Conservation (phyloP, 1,140 invertebrate species). For the Meloidogyne exigua region DNA sequence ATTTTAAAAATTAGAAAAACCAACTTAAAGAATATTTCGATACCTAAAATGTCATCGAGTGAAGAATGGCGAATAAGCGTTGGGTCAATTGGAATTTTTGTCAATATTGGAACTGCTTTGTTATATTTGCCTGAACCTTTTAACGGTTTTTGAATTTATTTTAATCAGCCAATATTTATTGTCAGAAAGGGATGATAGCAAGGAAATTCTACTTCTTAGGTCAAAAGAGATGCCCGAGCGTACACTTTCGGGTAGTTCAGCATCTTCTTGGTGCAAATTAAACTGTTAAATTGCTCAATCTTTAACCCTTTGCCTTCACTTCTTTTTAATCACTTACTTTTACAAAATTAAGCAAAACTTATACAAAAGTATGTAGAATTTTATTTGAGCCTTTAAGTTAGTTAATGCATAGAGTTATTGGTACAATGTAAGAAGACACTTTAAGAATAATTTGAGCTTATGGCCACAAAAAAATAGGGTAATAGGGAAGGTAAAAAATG, state of each 20-base stretch:
- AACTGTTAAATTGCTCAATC: background rate
- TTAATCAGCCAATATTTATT: no score
- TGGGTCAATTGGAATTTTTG: slow-evolving; percentile 33
- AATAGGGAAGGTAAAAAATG: background rate
- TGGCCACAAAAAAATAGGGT: background rate
- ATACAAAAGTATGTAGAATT: no score
- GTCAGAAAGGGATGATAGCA: background rate
- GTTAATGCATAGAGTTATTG: background rate
- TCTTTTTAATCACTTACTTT: background rate
- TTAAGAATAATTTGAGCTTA: background rate
- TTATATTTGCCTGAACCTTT: slow-evolving; percentile 32
- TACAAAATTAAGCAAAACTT: background rate
- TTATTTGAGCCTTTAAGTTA: background rate
- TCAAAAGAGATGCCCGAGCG: background rate
- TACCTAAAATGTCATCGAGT: slow-evolving; percentile 21
- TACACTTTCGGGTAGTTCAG: background rate
- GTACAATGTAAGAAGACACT: background rate
- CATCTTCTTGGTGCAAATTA: background rate
- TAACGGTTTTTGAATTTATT: slow-evolving; percentile 17
- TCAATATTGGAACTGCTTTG: slow-evolving; percentile 33
- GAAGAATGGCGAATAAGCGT: slow-evolving; percentile 35
- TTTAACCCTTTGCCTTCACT: background rate
- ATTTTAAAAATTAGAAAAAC: slow-evolving; percentile 10
- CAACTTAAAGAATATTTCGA: slow-evolving; percentile 3
- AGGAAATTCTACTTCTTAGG: background rate